phyloP scores from a whole-genome alignment of 1,140 invertebrate genomes.

The Caenorhabditis tropicalis region DNA sequence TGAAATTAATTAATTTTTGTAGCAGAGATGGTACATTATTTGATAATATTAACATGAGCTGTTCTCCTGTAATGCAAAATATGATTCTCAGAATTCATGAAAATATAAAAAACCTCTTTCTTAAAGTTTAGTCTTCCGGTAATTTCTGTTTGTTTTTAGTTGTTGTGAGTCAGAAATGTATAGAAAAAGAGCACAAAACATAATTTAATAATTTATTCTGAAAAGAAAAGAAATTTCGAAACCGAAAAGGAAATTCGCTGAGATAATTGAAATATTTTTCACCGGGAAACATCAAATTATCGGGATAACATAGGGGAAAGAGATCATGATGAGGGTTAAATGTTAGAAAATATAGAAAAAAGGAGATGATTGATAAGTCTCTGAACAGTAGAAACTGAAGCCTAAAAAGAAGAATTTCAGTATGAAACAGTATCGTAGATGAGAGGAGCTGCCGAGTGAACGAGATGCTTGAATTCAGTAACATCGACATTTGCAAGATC shows the following conservation, averaged over 20 bases:
- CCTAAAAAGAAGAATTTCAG: neutral
- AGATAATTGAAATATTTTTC: slow-evolving; percentile 20
- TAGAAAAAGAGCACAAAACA: too few species aligned
- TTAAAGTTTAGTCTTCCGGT: too few species aligned
- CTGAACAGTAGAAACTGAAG: neutral
- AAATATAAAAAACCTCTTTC: too few species aligned
- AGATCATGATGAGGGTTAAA: neutral
- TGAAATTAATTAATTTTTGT: neutral
- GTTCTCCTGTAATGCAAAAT: too few species aligned
- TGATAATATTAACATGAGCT: too few species aligned
- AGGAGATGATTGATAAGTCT: neutral
- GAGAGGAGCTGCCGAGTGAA: slow-evolving; percentile 21
- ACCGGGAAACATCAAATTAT: slow-evolving; percentile 35
- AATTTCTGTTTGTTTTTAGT: too few species aligned
- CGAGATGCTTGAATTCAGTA: slow-evolving; percentile 30
- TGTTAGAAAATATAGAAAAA: neutral
- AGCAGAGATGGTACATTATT: too few species aligned
- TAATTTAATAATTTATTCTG: too few species aligned
- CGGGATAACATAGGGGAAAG: neutral
- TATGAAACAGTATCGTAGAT: slow-evolving; percentile 1
- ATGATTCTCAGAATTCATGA: too few species aligned
- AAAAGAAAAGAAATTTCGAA: neutral
- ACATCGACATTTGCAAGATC: neutral
- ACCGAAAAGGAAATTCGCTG: neutral
- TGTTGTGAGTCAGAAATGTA: too few species aligned